These are phyloP conservation scores for Hoplias malabaricus DNA, from an alignment of 2,113 vertebrate genomes.

Conservation along the genomic window DNA sequence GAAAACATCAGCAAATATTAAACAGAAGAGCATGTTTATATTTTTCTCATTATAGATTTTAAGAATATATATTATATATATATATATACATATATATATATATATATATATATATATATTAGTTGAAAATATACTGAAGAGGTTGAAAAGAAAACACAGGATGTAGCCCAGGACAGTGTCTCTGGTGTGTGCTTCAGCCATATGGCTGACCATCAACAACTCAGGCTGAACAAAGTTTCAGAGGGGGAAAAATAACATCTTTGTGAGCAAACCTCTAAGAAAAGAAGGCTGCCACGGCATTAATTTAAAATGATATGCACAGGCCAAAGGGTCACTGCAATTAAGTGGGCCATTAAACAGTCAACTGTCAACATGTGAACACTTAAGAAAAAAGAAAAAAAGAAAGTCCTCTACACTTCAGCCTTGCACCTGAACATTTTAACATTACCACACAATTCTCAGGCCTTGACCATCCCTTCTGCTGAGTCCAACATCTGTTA, in stretches of 20 bases:
- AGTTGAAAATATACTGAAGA: not conserved
- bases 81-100: too few species aligned
- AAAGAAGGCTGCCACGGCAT: conserved; percentile 58
- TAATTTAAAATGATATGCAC: conserved; percentile 67
- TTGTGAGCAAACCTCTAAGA: conserved; percentile 33
- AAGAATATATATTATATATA: too few species aligned
- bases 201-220: conserved; percentile 43
- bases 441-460: conserved; percentile 69
- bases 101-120: too few species aligned
- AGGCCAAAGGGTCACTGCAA: conserved; percentile 67
- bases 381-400: conserved; percentile 52
- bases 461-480: conserved; percentile 60
- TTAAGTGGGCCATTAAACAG: conserved; percentile 75
- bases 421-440: conserved; percentile 76
- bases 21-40: conserved; percentile 32
- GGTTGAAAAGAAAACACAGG: not conserved
- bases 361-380: conserved; percentile 78
- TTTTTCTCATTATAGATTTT: conserved; percentile 8
- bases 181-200: conserved; percentile 22
- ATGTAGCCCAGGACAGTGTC: not conserved
- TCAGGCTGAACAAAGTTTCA: conserved; percentile 26
- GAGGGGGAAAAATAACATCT: not conserved
- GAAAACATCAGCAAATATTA: conserved; percentile 3
- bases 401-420: conserved; percentile 66
- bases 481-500: conserved; percentile 78